Conservation (phyloP, 2,888 invertebrate species). For the Adela reaumurella region DNA sequence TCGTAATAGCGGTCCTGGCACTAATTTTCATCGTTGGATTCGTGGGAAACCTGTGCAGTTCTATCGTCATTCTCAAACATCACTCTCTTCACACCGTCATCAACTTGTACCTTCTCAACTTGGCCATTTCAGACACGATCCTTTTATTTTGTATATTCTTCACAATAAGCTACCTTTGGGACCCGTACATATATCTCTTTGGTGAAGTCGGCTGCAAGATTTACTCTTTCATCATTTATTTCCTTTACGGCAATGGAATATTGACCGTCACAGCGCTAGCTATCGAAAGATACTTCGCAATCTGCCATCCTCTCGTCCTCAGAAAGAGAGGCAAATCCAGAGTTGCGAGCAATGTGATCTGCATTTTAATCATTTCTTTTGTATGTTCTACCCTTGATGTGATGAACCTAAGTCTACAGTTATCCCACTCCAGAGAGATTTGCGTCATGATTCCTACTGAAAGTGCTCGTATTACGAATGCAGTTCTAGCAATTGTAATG, state of each 20-base stretch:
- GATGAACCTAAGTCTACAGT: neutral
- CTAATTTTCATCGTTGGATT: conserved; percentile 23
- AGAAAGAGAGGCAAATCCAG: conserved; percentile 21
- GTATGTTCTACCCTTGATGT: neutral
- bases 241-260: conserved; percentile 29
- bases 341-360: conserved; percentile 23
- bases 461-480: neutral
- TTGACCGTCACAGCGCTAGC: conserved; percentile 29
- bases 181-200: conserved; percentile 14
- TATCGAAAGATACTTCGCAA: conserved; percentile 29
- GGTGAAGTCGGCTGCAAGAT: conserved; percentile 23
- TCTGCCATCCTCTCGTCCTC: conserved; percentile 25
- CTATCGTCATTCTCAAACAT: conserved; percentile 35
- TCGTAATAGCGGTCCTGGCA: conserved; percentile 9
- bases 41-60: conserved; percentile 34
- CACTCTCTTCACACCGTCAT: conserved; percentile 38
- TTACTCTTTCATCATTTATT: conserved; percentile 23
- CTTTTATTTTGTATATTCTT: conserved; percentile 28
- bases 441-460: neutral
- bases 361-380: conserved; percentile 17
- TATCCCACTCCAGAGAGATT: neutral
- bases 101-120: conserved; percentile 36
- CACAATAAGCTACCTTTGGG: conserved; percentile 18
- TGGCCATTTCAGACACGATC: conserved; percentile 36
- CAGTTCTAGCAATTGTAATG: neutral